These are phyloP conservation scores for Stictonetta naevosa DNA, from an alignment of 2,113 vertebrate species.

Conservation along the genomic window DNA sequence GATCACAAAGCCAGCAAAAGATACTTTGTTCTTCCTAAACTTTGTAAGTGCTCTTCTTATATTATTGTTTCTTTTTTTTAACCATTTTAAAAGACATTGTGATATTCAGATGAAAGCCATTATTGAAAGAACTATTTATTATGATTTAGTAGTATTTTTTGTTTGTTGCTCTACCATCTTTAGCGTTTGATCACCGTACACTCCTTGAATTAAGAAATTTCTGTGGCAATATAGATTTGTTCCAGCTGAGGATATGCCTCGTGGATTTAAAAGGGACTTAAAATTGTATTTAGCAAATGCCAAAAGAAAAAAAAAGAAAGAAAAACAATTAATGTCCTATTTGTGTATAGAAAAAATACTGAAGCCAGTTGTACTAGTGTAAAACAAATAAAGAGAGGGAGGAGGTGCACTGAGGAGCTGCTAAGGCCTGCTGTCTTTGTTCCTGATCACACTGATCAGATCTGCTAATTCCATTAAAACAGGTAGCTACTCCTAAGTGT, in stretches of 20 bases:
- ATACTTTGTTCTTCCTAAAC: constrained; percentile 8
- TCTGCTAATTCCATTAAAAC: neutral
- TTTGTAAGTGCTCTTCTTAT: neutral
- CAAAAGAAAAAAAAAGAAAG: neutral
- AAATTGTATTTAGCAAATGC: neutral
- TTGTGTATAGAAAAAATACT: neutral
- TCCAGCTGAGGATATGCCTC: neutral
- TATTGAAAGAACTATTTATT: neutral
- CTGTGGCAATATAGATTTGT: neutral
- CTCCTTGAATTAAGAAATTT: neutral
- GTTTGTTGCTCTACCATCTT: neutral
- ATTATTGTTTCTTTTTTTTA: neutral
- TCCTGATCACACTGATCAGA: neutral
- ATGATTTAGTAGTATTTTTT: neutral
- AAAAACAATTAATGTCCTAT: neutral
- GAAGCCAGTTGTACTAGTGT: neutral
- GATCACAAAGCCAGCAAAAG: neutral
- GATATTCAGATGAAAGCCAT: neutral
- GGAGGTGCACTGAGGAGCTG: neutral
- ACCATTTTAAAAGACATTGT: neutral
- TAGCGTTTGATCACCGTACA: neutral
- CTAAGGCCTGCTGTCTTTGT: constrained; percentile 26
- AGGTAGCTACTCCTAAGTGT: neutral
- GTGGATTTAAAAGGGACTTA: neutral
- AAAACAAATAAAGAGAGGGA: neutral